A percentile compares a stretch with the other conserved stretches of the same genome.
These are phyloP conservation scores for Drosophila saltans DNA, from an alignment of 1,140 invertebrate genomes.

Conservation along the genomic window DNA sequence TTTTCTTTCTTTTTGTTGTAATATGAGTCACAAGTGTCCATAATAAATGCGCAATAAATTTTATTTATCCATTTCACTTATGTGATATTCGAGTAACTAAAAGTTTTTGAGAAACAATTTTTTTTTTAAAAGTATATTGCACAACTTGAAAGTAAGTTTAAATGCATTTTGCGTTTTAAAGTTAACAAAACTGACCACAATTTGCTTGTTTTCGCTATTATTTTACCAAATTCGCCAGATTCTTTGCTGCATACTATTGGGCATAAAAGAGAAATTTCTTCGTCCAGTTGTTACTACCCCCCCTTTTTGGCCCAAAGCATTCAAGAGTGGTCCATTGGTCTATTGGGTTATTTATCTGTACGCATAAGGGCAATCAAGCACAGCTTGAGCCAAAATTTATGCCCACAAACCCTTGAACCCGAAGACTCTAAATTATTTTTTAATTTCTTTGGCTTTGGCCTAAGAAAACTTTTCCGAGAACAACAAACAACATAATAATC, in stretches of 20 bases:
- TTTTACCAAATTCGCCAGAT: background rate
- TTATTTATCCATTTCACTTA: conserved; percentile 1
- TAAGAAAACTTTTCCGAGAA: conserved; percentile 71
- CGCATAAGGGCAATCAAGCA: conserved; percentile 62
- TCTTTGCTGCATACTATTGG: too few relatives aligned
- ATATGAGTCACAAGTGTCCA: conserved; percentile 52
- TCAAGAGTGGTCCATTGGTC: background rate
- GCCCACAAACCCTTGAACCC: conserved; percentile 61
- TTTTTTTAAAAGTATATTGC: background rate
- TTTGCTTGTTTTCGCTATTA: background rate
- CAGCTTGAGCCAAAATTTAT: conserved; percentile 71
- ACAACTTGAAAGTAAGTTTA: too few relatives aligned
- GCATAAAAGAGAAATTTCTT: too few relatives aligned
- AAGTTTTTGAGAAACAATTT: background rate
- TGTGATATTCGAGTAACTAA: background rate
- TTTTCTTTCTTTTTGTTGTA: conserved; percentile 38
- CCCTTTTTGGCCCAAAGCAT: background rate
- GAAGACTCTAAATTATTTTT: conserved; percentile 74
- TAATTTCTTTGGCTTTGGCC: conserved; percentile 59
- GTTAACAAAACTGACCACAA: background rate
- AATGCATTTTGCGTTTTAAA: background rate
- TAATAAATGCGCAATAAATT: conserved; percentile 36
- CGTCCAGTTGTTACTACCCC: background rate
- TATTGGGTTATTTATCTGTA: conserved; percentile 39
- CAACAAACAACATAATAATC: conserved; percentile 80